Evolutionary conservation across 2,888 invertebrate species (phyloP).

Genomic region (Brachyptera putata): DNA sequence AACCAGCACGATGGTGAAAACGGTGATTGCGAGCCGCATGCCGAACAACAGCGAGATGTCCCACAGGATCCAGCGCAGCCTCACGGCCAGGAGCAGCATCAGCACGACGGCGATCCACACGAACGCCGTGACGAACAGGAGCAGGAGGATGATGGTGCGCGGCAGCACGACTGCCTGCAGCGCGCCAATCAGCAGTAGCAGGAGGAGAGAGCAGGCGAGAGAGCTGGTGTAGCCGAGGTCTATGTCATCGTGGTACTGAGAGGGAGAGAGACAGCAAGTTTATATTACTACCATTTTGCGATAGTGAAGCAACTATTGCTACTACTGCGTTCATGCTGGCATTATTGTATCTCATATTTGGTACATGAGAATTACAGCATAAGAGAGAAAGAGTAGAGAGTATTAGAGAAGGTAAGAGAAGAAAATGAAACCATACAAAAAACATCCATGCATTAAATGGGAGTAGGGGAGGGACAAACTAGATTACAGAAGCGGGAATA

Average conservation of each 20-base stretch:
- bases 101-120: constrained; percentile 86
- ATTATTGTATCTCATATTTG: too few relatives aligned
- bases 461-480: too few relatives aligned
- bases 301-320: too few relatives aligned
- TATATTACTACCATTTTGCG: too few relatives aligned
- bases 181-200: constrained; percentile 70
- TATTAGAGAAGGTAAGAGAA: too few relatives aligned
- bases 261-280: constrained; percentile 38
- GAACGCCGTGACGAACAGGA: constrained; percentile 83
- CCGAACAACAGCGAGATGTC: constrained; percentile 81
- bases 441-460: too few relatives aligned
- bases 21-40: constrained; percentile 77
- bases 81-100: constrained; percentile 76
- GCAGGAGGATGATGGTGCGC: constrained; percentile 74
- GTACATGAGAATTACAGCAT: too few relatives aligned
- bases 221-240: constrained; percentile 84
- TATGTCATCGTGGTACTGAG: constrained; percentile 78
- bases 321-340: too few relatives aligned
- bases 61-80: constrained; percentile 78
- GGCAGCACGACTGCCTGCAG: constrained; percentile 78
- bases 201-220: constrained; percentile 69
- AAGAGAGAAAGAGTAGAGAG: too few relatives aligned
- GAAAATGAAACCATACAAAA: too few relatives aligned
- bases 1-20: constrained; percentile 79
- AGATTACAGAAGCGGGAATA: too few relatives aligned